These are phyloP conservation scores for Rissa tridactyla DNA, from an alignment of 2,113 vertebrate species.

Conservation along the genomic window DNA sequence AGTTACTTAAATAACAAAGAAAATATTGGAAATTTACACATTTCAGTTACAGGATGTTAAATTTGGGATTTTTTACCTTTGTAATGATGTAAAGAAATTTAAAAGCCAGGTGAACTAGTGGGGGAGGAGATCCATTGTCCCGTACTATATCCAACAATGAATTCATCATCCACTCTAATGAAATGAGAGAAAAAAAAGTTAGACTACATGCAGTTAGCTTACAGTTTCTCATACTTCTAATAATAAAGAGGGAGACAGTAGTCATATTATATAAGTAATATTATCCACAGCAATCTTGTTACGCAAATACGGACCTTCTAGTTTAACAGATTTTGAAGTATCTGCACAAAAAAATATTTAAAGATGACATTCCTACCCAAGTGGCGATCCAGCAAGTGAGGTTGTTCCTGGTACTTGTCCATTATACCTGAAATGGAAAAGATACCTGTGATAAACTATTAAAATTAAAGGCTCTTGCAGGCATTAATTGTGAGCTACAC, in stretches of 20 bases:
- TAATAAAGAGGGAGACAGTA: neutral
- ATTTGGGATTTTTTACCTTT: slow-evolving; percentile 76
- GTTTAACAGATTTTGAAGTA: neutral
- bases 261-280: neutral
- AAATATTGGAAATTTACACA: neutral
- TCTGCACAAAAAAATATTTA: neutral
- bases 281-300: neutral
- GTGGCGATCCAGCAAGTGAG: slow-evolving; percentile 91
- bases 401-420: slow-evolving; percentile 95
- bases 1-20: neutral
- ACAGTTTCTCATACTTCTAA: neutral
- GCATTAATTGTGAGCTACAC: neutral
- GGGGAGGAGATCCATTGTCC: slow-evolving; percentile 77
- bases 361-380: slow-evolving; percentile 78
- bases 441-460: neutral
- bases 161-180: slow-evolving; percentile 90
- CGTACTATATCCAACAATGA: slow-evolving; percentile 79
- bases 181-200: neutral
- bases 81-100: slow-evolving; percentile 93
- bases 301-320: neutral
- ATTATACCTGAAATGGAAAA: slow-evolving; percentile 82
- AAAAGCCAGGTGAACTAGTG: slow-evolving; percentile 86
- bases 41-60: neutral
- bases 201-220: neutral
- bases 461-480: neutral